phyloP scores from a whole-genome alignment of 2,113 vertebrate species.

The Gobius niger region DNA sequence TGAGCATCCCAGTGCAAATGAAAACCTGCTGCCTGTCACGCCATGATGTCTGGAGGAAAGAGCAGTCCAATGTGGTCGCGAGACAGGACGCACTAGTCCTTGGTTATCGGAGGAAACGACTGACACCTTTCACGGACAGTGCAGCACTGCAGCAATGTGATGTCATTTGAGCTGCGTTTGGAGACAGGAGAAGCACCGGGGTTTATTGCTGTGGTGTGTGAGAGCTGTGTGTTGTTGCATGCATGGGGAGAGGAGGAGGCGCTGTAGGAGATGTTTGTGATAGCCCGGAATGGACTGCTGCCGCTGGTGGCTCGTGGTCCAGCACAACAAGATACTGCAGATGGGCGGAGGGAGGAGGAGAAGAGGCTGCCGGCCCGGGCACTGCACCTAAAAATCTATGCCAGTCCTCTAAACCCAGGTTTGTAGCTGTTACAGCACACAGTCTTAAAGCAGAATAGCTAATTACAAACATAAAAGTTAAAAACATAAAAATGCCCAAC shows the following conservation, averaged over 20 bases:
- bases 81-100: conserved; percentile 22
- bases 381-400: conserved; percentile 40
- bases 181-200: conserved; percentile 11
- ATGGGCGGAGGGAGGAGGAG: conserved; percentile 16
- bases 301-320: conserved; percentile 49
- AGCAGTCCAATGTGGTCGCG: conserved; percentile 44
- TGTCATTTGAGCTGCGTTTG: conserved; percentile 56
- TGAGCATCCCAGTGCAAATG: conserved; percentile 26
- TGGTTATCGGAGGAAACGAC: conserved; percentile 39
- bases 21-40: conserved; percentile 50
- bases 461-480: too few species aligned
- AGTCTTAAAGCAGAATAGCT: too few species aligned
- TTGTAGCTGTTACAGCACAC: not conserved
- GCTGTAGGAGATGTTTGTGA: conserved; percentile 46
- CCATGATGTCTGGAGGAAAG: conserved; percentile 60
- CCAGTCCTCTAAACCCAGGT: not conserved
- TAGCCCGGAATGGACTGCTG: conserved; percentile 35
- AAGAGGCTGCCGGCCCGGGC: conserved; percentile 33
- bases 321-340: conserved; percentile 55
- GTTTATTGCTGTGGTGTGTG: conserved; percentile 1
- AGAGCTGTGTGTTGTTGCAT: conserved; percentile 1
- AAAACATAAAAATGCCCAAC: too few species aligned
- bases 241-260: conserved; percentile 26
- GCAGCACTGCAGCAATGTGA: conserved; percentile 68
- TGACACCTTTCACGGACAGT: conserved; percentile 59